phyloP scores from a whole-genome alignment of 2,797 vertebrate genomes.

The Oophaga sylvatica region DNA sequence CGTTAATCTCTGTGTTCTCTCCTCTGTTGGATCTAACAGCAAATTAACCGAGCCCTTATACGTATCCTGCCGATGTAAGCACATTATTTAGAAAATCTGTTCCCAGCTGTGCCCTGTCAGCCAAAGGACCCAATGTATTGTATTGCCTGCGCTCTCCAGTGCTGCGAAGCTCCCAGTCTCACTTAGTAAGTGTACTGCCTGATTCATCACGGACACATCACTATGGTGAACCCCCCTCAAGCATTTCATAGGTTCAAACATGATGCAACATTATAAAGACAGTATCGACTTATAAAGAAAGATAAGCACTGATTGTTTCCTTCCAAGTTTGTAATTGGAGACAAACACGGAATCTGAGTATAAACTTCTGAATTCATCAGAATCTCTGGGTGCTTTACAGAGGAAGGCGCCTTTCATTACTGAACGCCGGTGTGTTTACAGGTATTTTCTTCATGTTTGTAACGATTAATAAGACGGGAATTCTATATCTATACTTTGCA shows the following conservation, averaged over 20 bases:
- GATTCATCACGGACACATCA: conserved; percentile 66
- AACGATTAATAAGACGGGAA: background rate
- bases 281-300: conserved; percentile 72
- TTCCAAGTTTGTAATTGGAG: conserved; percentile 76
- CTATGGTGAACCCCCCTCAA: conserved; percentile 67
- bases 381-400: background rate
- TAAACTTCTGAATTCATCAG: conserved; percentile 66
- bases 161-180: conserved; percentile 63
- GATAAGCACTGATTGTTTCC: conserved; percentile 70
- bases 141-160: conserved; percentile 68
- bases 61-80: conserved; percentile 66
- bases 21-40: conserved; percentile 45
- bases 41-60: conserved; percentile 63
- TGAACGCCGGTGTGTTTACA: background rate
- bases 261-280: conserved; percentile 73
- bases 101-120: conserved; percentile 87
- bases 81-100: conserved; percentile 61
- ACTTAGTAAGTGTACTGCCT: conserved; percentile 70
- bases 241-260: conserved; percentile 71
- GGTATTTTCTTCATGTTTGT: background rate
- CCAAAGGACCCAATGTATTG: conserved; percentile 77
- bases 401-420: background rate
- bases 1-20: too few relatives aligned
- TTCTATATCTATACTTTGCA: too few relatives aligned
- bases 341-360: conserved; percentile 76